phyloP scores from a whole-genome alignment of 2,113 vertebrate genomes.

The Aspiorhynchus laticeps region DNA sequence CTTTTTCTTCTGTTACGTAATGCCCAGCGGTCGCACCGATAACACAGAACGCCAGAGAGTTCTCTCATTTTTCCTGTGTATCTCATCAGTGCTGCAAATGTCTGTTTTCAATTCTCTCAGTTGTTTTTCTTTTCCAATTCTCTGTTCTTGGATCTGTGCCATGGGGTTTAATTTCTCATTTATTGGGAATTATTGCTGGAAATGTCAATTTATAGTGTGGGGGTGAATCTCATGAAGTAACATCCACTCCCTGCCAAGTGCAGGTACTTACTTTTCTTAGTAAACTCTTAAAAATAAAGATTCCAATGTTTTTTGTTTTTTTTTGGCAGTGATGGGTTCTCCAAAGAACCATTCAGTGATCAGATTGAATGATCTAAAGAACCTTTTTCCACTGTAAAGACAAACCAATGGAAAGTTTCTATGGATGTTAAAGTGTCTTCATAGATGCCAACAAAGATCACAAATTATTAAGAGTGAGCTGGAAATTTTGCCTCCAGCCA shows the following conservation, averaged over 20 bases:
- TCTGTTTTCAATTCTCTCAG: not conserved
- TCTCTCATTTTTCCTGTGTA: not conserved
- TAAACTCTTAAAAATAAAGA: not conserved
- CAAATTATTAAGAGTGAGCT: not conserved
- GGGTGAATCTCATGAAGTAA: not conserved
- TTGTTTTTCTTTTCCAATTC: conserved; percentile 24
- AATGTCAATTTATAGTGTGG: conserved; percentile 13
- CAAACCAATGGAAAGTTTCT: not conserved
- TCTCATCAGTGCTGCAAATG: not conserved
- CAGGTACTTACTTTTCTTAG: not conserved
- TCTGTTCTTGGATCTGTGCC: not conserved
- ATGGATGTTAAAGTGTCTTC: not conserved
- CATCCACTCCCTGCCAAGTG: not conserved
- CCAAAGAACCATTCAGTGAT: not conserved
- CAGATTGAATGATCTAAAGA: too few species aligned
- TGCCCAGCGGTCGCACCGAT: not conserved
- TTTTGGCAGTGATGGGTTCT: too few species aligned
- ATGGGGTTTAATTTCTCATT: not conserved
- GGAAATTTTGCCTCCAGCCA: not conserved
- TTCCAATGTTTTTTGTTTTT: too few species aligned
- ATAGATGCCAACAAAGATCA: not conserved
- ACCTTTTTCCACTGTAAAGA: too few species aligned
- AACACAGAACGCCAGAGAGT: conserved; percentile 3
- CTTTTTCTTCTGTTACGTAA: not conserved
- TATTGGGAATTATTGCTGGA: conserved; percentile 10